phyloP scores from a whole-genome alignment of 2,888 invertebrate genomes.

The Seladonia tumulorum region DNA sequence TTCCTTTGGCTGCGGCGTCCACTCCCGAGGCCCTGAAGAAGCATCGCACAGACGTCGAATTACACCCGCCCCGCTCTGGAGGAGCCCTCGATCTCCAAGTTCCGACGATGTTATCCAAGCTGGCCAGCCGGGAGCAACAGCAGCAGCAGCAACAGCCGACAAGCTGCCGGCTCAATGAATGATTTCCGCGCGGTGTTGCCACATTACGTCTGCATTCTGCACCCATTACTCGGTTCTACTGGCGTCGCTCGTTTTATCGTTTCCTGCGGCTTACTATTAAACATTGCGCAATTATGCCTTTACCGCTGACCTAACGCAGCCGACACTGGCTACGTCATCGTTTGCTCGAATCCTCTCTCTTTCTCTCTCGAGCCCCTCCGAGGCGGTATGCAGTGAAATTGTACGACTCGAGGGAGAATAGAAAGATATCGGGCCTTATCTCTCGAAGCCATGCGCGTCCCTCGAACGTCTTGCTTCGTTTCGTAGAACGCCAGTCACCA shows the following conservation, averaged over 20 bases:
- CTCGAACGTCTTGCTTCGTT: background rate
- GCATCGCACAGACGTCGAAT: slow-evolving; percentile 65
- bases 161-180: slow-evolving; percentile 79
- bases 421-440: background rate
- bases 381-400: background rate
- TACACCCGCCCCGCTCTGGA: slow-evolving; percentile 31
- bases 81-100: slow-evolving; percentile 47
- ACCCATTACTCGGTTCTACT: slow-evolving; percentile 63
- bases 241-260: slow-evolving; percentile 62
- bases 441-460: background rate
- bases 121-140: slow-evolving; percentile 49
- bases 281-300: slow-evolving; percentile 62
- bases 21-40: slow-evolving; percentile 48
- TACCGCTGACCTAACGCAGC: slow-evolving; percentile 46
- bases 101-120: slow-evolving; percentile 51
- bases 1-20: slow-evolving; percentile 3
- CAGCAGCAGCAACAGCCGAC: slow-evolving; percentile 48
- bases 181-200: slow-evolving; percentile 84
- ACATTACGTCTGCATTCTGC: slow-evolving; percentile 73
- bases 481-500: background rate
- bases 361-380: background rate
- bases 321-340: slow-evolving; percentile 47
- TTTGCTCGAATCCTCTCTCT: slow-evolving; percentile 10
- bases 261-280: slow-evolving; percentile 63
- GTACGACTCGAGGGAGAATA: background rate